Evolutionary conservation across 2,113 vertebrate species (phyloP).

Genomic region (Calyptomena viridis): DNA sequence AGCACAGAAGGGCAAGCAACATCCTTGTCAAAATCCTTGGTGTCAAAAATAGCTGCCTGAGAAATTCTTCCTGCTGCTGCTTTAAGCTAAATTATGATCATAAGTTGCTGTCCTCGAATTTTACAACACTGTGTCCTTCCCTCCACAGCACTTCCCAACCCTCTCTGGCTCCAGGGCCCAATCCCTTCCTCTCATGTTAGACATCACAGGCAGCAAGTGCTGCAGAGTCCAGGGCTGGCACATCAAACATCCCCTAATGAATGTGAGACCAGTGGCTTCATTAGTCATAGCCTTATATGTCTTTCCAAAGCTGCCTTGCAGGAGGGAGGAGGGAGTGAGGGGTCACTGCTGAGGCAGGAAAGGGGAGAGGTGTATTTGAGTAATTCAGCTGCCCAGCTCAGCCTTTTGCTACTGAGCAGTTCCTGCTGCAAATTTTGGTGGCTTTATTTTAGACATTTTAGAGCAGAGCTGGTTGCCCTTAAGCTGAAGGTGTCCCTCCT

Average conservation of each 20-base stretch:
- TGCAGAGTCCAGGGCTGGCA: not conserved
- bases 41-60: slow-evolving; percentile 33
- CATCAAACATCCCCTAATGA: not conserved
- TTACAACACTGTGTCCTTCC: not conserved
- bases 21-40: not conserved
- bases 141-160: not conserved
- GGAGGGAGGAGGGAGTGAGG: not conserved
- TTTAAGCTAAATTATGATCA: not conserved
- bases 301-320: not conserved
- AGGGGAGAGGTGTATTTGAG: not conserved
- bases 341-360: not conserved
- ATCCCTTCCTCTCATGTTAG: not conserved
- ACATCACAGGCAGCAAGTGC: not conserved
- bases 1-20: not conserved
- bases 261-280: not conserved
- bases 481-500: not conserved
- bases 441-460: not conserved
- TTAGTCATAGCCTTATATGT: not conserved
- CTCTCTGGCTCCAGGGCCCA: not conserved
- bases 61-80: not conserved
- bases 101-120: not conserved
- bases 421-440: not conserved
- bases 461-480: not conserved
- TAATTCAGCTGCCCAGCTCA: not conserved
- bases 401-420: not conserved